A percentile compares a stretch with the other conserved stretches of the same genome.
phyloP scores from a whole-genome alignment of 1,140 invertebrate species.

The Zophobas morio region DNA sequence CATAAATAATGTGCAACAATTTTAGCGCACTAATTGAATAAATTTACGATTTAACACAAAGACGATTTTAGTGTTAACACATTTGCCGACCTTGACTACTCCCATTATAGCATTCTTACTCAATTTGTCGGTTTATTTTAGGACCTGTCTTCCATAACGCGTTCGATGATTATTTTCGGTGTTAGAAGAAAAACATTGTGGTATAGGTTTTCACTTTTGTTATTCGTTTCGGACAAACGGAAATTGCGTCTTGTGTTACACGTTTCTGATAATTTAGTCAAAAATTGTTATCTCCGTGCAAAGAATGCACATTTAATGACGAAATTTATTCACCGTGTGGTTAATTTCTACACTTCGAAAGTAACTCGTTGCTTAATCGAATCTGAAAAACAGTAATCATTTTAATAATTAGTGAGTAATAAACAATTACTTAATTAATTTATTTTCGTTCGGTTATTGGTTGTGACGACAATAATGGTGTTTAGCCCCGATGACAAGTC shows the following conservation, averaged over 20 bases:
- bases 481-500: constrained; percentile 30
- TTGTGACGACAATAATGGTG: constrained; percentile 14
- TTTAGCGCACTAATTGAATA: constrained; percentile 23
- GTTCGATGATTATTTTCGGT: too few relatives aligned
- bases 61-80: constrained; percentile 36
- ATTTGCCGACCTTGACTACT: constrained; percentile 23
- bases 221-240: too few relatives aligned
- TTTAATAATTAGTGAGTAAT: constrained; percentile 10
- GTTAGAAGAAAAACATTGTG: too few relatives aligned
- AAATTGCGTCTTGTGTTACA: too few relatives aligned
- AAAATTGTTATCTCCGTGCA: not conserved
- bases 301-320: constrained; percentile 5
- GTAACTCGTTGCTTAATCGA: constrained; percentile 11
- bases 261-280: too few relatives aligned
- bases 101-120: constrained; percentile 15
- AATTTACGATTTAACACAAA: constrained; percentile 22
- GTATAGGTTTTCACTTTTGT: too few relatives aligned
- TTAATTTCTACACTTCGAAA: constrained; percentile 3
- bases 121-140: constrained; percentile 30
- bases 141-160: not conserved
- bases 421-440: constrained; percentile 21
- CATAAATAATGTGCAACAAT: constrained; percentile 25
- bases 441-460: constrained; percentile 10
- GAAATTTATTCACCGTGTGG: not conserved
- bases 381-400: constrained; percentile 18